Evolutionary conservation across 2,888 invertebrate species (phyloP).

Genomic region (Aquatica leii): DNA sequence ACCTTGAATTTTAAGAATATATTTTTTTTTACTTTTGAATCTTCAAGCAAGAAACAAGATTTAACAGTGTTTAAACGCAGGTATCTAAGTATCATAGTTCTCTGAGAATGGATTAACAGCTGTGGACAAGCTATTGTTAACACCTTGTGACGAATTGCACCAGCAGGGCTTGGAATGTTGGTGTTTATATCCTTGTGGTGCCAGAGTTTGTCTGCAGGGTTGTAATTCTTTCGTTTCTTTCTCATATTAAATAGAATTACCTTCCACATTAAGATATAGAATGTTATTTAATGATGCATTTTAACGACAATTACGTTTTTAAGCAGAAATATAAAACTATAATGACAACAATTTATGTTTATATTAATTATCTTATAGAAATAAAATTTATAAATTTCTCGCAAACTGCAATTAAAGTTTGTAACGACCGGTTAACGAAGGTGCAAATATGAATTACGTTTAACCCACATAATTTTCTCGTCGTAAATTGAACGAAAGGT

Average conservation of each 20-base stretch:
- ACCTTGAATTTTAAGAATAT: neutral
- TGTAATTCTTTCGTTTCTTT: conserved; percentile 8
- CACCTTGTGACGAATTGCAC: conserved; percentile 41
- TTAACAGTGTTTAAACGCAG: conserved; percentile 15
- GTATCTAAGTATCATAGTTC: conserved; percentile 30
- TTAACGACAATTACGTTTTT: conserved; percentile 11
- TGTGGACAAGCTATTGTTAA: conserved; percentile 39
- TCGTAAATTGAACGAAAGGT: too few relatives aligned
- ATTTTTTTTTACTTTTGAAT: neutral
- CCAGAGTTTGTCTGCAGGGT: conserved; percentile 23
- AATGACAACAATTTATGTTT: neutral
- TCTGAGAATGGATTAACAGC: conserved; percentile 34
- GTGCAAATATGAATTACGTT: too few relatives aligned
- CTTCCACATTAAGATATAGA: conserved; percentile 10
- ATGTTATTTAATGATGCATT: conserved; percentile 9
- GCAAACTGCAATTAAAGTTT: too few relatives aligned
- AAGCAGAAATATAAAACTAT: conserved; percentile 2
- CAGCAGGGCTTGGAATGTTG: conserved; percentile 38
- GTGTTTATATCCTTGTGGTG: conserved; percentile 28
- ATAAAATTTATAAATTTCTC: too few relatives aligned
- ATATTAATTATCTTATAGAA: neutral
- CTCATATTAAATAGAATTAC: conserved; percentile 10
- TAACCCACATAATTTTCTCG: too few relatives aligned
- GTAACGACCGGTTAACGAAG: too few relatives aligned
- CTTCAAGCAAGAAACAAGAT: neutral